Conservation (phyloP, 53 echinoderm and acorn worm genomes). For the Patiria pectinifera region DNA sequence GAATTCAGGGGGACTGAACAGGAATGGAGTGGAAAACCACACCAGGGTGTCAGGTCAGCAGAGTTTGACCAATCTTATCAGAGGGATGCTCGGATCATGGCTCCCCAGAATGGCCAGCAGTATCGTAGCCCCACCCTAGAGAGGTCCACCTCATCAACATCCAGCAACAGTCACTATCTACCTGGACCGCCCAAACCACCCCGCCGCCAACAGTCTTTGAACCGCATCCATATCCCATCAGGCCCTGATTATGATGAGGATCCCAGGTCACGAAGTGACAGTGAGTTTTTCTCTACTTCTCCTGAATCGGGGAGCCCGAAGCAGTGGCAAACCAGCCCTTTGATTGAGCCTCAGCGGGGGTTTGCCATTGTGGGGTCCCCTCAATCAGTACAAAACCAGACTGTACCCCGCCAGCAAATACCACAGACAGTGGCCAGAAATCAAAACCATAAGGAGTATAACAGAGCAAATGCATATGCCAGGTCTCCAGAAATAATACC, state of each 20-base stretch:
- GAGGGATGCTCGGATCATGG: neutral
- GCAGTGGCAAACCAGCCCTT: conserved; percentile 63
- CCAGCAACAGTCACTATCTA: conserved; percentile 21
- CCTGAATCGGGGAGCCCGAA: conserved; percentile 54
- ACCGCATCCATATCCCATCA: conserved; percentile 86
- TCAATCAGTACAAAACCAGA: neutral
- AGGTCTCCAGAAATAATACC: neutral
- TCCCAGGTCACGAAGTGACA: conserved; percentile 53
- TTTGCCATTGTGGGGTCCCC: conserved; percentile 39
- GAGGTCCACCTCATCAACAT: conserved; percentile 1
- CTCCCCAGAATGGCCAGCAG: conserved; percentile 16
- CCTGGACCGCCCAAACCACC: conserved; percentile 94
- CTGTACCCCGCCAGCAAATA: neutral
- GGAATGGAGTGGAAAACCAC: neutral
- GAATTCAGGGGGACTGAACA: conserved; percentile 22
- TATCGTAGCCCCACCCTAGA: conserved; percentile 4
- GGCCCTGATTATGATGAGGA: conserved; percentile 70
- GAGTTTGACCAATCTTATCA: conserved; percentile 21
- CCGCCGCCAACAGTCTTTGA: conserved; percentile 90
- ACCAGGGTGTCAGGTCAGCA: conserved; percentile 4
- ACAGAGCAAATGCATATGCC: neutral
- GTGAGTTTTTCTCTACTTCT: conserved; percentile 38
- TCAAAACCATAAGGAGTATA: conserved; percentile 27
- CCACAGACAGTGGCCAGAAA: neutral
- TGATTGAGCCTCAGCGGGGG: conserved; percentile 33